Percentiles rank a stretch among this genome's conserved stretches.
These are phyloP conservation scores for Hafferia zeledoni DNA, from an alignment of 2,797 vertebrate genomes.

Conservation along the genomic window DNA sequence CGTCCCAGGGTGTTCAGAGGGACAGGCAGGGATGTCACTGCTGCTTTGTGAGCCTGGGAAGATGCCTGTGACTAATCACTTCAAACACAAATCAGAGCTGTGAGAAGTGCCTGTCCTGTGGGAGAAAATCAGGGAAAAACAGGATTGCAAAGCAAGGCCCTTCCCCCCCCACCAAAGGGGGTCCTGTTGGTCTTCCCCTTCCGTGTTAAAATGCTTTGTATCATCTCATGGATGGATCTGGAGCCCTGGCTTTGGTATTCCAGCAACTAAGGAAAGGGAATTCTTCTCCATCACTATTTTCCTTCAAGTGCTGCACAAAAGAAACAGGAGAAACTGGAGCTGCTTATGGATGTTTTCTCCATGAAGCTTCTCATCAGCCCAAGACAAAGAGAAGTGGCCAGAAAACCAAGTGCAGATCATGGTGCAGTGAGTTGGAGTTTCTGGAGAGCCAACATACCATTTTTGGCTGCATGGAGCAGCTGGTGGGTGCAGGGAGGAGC, in stretches of 20 bases:
- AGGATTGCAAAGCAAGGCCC: background rate
- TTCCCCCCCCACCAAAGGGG: background rate
- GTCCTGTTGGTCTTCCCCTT: background rate
- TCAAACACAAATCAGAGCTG: background rate
- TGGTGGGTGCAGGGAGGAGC: background rate
- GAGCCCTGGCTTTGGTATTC: background rate
- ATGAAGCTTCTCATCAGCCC: background rate
- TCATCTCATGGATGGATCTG: background rate
- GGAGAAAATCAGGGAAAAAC: background rate
- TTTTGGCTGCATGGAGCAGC: background rate
- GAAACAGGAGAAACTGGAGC: background rate
- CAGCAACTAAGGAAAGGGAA: background rate
- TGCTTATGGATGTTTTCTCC: background rate
- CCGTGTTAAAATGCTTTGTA: fast-evolving
- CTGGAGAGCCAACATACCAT: background rate
- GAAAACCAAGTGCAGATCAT: background rate
- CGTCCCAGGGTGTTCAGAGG: fast-evolving
- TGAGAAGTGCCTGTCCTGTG: fast-evolving
- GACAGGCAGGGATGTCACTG: background rate
- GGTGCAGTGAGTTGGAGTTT: fast-evolving
- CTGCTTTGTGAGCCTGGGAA: background rate
- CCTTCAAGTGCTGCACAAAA: background rate
- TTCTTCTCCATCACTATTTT: background rate
- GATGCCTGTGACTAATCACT: background rate
- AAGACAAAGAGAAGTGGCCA: background rate